Evolutionary conservation across 2,888 invertebrate genomes (phyloP).

Genomic region (Achlya flavicornis): DNA sequence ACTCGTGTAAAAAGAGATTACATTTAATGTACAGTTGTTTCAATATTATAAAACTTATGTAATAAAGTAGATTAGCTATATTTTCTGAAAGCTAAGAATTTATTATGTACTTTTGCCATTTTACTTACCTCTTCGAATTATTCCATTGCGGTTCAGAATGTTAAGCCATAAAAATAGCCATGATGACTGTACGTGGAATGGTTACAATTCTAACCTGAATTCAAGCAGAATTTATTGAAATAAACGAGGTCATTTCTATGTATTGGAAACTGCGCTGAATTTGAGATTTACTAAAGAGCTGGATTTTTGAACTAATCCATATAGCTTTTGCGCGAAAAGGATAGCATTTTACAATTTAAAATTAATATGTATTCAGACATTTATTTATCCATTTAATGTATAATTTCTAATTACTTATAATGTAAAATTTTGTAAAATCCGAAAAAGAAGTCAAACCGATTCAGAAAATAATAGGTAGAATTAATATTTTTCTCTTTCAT

Average conservation of each 20-base stretch:
- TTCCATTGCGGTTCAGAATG: not conserved
- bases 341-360: not conserved
- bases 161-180: constrained; percentile 5
- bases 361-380: not conserved
- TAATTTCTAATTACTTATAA: no score
- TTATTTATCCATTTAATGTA: no score
- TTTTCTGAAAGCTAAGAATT: not conserved
- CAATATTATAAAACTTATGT: not conserved
- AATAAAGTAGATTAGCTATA: not conserved
- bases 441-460: not conserved
- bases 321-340: not conserved
- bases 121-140: constrained; percentile 4
- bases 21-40: not conserved
- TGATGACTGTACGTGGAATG: constrained; percentile 9
- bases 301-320: not conserved
- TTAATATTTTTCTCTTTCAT: not conserved
- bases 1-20: no score
- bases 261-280: constrained; percentile 19
- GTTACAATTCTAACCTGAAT: constrained; percentile 17
- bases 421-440: no score
- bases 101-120: not conserved
- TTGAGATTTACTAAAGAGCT: not conserved
- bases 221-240: constrained; percentile 37
- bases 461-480: not conserved
- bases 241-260: constrained; percentile 32